Percentiles rank a stretch among this genome's conserved stretches.
phyloP scores from a whole-genome alignment of 2,113 vertebrate genomes.

The Holacanthus passer region DNA sequence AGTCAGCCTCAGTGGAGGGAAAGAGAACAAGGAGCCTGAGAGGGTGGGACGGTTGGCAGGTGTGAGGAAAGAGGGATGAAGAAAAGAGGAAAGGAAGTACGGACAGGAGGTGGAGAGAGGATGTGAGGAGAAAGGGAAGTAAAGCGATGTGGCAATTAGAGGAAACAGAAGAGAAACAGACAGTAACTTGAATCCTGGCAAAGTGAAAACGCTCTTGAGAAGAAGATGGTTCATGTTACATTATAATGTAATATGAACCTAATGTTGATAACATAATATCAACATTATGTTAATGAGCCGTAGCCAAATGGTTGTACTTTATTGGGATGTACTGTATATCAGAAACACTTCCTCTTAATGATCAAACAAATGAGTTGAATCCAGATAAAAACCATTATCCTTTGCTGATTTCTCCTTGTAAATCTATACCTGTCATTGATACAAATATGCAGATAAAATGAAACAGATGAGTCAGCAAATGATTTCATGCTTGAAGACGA shows the following conservation, averaged over 20 bases:
- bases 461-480: not conserved
- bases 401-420: constrained; percentile 7
- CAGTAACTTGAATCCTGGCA: not conserved
- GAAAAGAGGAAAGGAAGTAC: constrained; percentile 10
- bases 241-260: no score
- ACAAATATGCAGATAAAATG: constrained; percentile 1
- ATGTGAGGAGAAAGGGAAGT: not conserved
- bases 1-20: constrained; percentile 20
- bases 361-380: constrained; percentile 41
- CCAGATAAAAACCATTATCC: constrained; percentile 42
- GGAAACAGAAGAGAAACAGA: not conserved
- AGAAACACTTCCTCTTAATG: constrained; percentile 26
- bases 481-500: not conserved
- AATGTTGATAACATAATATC: no score
- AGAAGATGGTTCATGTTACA: not conserved
- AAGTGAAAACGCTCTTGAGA: not conserved
- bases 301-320: constrained; percentile 30
- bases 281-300: constrained; percentile 46
- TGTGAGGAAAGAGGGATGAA: constrained; percentile 35
- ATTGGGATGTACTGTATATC: constrained; percentile 3
- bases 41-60: constrained; percentile 28
- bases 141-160: no score
- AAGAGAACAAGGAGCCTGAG: not conserved
- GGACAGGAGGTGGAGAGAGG: not conserved
- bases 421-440: not conserved